Evolutionary conservation across 2,797 vertebrate genomes (phyloP).

Genomic region (Pseudopleuronectes americanus): DNA sequence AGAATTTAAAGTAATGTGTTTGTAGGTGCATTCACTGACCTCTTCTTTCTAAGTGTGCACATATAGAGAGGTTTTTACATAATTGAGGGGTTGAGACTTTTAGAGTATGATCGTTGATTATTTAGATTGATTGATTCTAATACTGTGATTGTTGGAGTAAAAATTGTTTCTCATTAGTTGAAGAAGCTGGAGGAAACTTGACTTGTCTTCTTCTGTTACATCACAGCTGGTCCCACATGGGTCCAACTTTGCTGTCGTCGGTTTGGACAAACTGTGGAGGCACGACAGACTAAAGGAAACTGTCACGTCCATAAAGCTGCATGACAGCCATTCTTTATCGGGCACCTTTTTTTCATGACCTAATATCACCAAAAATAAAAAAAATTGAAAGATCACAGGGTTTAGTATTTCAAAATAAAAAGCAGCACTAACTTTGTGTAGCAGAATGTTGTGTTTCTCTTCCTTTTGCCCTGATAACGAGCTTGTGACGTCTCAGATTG

Average conservation of each 20-base stretch:
- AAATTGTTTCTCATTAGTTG: constrained; percentile 33
- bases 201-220: constrained; percentile 15
- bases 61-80: constrained; percentile 58
- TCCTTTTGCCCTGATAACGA: neutral
- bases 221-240: constrained; percentile 14
- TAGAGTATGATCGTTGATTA: constrained; percentile 1
- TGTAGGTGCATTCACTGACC: constrained; percentile 36
- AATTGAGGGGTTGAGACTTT: constrained; percentile 57
- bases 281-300: neutral
- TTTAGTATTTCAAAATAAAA: constrained; percentile 2
- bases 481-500: neutral
- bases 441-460: neutral
- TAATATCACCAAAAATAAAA: neutral
- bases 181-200: neutral
- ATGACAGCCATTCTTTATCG: neutral
- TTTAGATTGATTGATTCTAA: too few relatives aligned
- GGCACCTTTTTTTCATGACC: neutral
- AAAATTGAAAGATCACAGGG: too few relatives aligned
- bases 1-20: constrained; percentile 58
- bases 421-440: neutral
- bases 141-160: neutral
- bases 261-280: constrained; percentile 3
- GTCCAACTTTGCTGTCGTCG: neutral
- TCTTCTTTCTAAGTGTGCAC: constrained; percentile 40
- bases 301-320: neutral